Percentiles rank a stretch among this genome's conserved stretches.
These are phyloP conservation scores for Zhuqinia jingwanae DNA, from an alignment of 2,888 invertebrate species.

Conservation along the genomic window DNA sequence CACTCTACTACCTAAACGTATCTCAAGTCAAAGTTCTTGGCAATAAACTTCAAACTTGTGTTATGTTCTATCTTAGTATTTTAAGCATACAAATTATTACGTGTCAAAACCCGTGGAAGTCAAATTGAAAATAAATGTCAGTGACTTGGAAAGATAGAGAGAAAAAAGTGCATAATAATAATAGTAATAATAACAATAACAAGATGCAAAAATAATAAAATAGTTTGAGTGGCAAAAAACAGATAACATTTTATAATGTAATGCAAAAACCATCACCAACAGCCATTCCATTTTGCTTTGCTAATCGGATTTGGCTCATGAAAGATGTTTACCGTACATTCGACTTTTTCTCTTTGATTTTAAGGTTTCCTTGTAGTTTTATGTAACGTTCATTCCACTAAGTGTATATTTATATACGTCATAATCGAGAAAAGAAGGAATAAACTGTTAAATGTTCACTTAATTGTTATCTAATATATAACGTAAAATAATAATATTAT, in stretches of 20 bases:
- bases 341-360: background rate
- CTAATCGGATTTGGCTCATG: background rate
- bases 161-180: slow-evolving; percentile 39
- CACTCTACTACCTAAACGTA: background rate
- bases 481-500: background rate
- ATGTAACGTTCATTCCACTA: slow-evolving; percentile 38
- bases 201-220: slow-evolving; percentile 38
- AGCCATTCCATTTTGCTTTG: background rate
- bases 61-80: slow-evolving; percentile 6
- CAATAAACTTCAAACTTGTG: slow-evolving; percentile 67
- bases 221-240: slow-evolving; percentile 4
- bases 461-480: background rate
- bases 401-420: background rate
- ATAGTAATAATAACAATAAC: too few relatives aligned
- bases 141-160: slow-evolving; percentile 38
- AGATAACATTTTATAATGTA: background rate
- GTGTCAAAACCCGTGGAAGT: slow-evolving; percentile 53
- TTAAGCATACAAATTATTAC: slow-evolving; percentile 55
- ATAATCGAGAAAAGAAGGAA: background rate
- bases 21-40: slow-evolving; percentile 52
- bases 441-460: background rate
- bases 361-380: too few relatives aligned
- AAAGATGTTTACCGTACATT: background rate
- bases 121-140: slow-evolving; percentile 62
- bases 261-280: background rate